Percentiles rank a stretch among this genome's conserved stretches.
These are phyloP conservation scores for Abramis brama DNA, from an alignment of 2,113 vertebrate genomes.

Conservation along the genomic window DNA sequence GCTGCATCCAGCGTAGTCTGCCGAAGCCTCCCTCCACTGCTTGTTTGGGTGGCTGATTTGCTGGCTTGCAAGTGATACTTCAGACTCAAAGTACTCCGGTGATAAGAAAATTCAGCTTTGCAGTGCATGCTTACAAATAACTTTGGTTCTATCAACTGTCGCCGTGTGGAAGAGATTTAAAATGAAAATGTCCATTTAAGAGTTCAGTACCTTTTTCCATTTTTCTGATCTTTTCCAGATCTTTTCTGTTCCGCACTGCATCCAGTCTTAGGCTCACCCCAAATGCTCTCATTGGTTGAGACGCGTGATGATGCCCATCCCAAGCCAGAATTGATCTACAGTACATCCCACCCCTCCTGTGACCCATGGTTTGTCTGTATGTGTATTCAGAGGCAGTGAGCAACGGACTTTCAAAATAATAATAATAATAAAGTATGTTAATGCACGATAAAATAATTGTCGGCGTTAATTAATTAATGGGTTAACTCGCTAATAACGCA, in stretches of 20 bases:
- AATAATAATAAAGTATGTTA: background rate
- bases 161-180: background rate
- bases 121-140: background rate
- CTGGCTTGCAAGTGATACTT: no score
- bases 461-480: background rate
- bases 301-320: background rate
- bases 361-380: background rate
- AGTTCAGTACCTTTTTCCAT: conserved; percentile 1
- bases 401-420: background rate
- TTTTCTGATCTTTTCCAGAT: background rate
- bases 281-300: background rate
- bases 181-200: conserved; percentile 26
- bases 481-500: background rate
- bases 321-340: background rate
- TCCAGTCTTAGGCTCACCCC: background rate
- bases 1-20: no score
- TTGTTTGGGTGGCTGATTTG: no score
- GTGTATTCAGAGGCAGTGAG: background rate
- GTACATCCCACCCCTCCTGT: background rate
- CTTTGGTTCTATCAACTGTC: conserved; percentile 7
- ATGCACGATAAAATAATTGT: background rate
- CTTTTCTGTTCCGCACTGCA: background rate
- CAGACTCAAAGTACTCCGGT: no score
- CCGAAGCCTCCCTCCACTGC: no score
- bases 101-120: no score